phyloP scores from a whole-genome alignment of 92 coral and sea anemone species.

The Siderastrea radians region DNA sequence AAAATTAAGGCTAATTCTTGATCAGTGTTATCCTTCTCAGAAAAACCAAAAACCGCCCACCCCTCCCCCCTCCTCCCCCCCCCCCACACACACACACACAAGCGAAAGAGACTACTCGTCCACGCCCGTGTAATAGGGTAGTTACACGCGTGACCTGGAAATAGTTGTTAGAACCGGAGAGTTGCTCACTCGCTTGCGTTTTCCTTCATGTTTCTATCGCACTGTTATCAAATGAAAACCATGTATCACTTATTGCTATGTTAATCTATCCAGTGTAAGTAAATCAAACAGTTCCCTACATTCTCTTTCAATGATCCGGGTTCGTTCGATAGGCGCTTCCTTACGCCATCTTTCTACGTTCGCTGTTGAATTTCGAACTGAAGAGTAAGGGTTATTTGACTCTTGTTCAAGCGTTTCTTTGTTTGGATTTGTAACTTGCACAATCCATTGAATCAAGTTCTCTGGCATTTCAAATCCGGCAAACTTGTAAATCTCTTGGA shows the following conservation, averaged over 20 bases:
- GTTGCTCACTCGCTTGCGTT: too few relatives aligned
- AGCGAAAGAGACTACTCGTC: too few relatives aligned
- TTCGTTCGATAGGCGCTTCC: conserved; percentile 51
- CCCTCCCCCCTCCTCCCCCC: too few relatives aligned
- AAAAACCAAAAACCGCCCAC: too few relatives aligned
- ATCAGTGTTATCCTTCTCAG: too few relatives aligned
- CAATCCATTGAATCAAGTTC: conserved; percentile 46
- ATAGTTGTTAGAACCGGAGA: too few relatives aligned
- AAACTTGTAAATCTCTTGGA: conserved; percentile 61
- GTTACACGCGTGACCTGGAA: too few relatives aligned
- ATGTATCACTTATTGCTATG: background rate
- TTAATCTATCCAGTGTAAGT: conserved; percentile 32
- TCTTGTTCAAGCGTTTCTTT: conserved; percentile 42
- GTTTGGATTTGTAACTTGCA: conserved; percentile 48
- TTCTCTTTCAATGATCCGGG: conserved; percentile 46
- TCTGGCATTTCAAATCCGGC: conserved; percentile 68
- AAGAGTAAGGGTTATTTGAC: conserved; percentile 17
- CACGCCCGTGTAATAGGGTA: too few relatives aligned
- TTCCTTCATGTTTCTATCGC: too few relatives aligned
- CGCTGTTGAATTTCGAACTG: conserved; percentile 62
- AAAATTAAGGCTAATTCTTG: too few relatives aligned
- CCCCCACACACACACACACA: too few relatives aligned
- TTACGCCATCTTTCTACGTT: conserved; percentile 57
- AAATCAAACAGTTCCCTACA: conserved; percentile 54
- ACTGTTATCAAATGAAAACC: too few relatives aligned